Conservation (phyloP, 2,888 invertebrate species). For the Xanthorhoe designata region DNA sequence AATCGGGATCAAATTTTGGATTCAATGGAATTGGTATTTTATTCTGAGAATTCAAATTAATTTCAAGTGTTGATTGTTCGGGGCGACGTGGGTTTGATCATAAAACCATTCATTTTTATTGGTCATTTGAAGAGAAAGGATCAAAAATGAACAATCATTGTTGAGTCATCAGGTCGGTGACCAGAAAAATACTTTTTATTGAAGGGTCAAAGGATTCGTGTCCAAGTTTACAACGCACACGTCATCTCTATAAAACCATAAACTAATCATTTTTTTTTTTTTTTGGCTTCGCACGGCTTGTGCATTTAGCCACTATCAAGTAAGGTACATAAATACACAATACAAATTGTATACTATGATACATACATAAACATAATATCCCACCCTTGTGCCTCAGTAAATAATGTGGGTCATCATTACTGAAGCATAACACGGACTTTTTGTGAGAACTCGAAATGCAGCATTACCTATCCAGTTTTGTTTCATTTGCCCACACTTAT, state of each 20-base stretch:
- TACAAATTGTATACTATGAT: too few relatives aligned
- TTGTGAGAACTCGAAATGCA: too few relatives aligned
- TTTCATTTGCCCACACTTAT: too few relatives aligned
- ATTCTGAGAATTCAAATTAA: constrained; percentile 29
- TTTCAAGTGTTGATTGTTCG: constrained; percentile 25
- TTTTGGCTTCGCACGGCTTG: too few relatives aligned
- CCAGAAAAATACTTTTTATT: neutral
- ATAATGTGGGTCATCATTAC: too few relatives aligned
- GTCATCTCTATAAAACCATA: neutral
- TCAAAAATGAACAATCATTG: constrained; percentile 4
- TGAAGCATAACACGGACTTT: too few relatives aligned
- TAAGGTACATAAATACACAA: too few relatives aligned
- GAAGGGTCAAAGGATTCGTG: neutral
- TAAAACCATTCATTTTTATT: constrained; percentile 12
- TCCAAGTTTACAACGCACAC: neutral
- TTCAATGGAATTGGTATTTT: constrained; percentile 27
- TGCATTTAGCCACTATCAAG: too few relatives aligned
- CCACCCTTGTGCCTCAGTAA: too few relatives aligned
- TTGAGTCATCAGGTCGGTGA: neutral
- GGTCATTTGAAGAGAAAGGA: constrained; percentile 8
- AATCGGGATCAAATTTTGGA: constrained; percentile 32
- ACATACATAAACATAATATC: too few relatives aligned
- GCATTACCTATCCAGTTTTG: too few relatives aligned
- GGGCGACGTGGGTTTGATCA: constrained; percentile 13
- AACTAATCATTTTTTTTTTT: neutral